Evolutionary conservation across 2,797 vertebrate genomes (phyloP).

Genomic region (Nyctibius grandis): DNA sequence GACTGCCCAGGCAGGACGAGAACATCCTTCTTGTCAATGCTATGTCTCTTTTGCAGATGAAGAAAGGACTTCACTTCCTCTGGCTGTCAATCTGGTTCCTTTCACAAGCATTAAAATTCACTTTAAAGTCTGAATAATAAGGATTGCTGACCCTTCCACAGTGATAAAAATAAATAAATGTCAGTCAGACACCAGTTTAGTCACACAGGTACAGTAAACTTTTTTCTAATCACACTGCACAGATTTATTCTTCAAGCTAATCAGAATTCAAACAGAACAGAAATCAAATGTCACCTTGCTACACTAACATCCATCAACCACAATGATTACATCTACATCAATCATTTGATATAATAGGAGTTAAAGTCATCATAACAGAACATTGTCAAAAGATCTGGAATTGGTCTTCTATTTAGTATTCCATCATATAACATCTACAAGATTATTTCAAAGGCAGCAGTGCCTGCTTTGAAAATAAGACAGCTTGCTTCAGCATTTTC

Average conservation of each 20-base stretch:
- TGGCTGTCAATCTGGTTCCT: neutral
- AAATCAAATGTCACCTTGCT: slow-evolving; percentile 61
- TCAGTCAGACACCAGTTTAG: slow-evolving; percentile 15
- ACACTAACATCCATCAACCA: slow-evolving; percentile 57
- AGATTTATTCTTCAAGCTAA: slow-evolving; percentile 24
- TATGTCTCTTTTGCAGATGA: neutral
- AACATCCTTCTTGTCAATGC: neutral
- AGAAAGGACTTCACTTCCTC: neutral
- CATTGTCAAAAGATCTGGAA: slow-evolving; percentile 27
- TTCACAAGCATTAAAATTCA: slow-evolving; percentile 27
- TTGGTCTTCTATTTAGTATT: slow-evolving; percentile 48
- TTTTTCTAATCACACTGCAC: neutral
- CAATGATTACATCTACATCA: slow-evolving; percentile 66
- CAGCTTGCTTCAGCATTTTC: slow-evolving; percentile 37
- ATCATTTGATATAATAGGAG: slow-evolving; percentile 64
- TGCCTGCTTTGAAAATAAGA: slow-evolving; percentile 40
- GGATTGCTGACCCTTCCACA: slow-evolving; percentile 32
- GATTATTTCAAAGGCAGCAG: slow-evolving; percentile 46
- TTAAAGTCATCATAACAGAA: slow-evolving; percentile 53
- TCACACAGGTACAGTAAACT: neutral
- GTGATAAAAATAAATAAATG: slow-evolving; percentile 38
- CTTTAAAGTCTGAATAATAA: slow-evolving; percentile 35
- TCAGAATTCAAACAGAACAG: slow-evolving; percentile 51
- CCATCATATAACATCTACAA: neutral
- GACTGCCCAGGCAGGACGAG: neutral